Conservation (phyloP, 2,797 vertebrate species). For the Neoniphon sammara region DNA sequence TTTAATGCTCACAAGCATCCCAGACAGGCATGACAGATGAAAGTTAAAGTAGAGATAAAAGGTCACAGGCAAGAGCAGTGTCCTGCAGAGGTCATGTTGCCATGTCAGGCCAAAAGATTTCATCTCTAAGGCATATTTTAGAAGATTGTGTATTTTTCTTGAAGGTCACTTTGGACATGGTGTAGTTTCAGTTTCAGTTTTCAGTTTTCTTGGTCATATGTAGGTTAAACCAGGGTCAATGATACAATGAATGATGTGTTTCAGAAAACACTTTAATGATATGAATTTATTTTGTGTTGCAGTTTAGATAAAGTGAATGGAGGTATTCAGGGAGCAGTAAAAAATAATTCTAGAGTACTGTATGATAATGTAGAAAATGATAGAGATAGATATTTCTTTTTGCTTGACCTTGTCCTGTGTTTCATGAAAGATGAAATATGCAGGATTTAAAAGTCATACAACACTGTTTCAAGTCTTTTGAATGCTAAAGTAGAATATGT, state of each 20-base stretch:
- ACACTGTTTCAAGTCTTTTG: not conserved
- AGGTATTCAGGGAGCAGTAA: not conserved
- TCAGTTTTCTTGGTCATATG: no score
- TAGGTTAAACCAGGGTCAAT: no score
- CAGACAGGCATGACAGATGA: slow-evolving; percentile 2
- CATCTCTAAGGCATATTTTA: not conserved
- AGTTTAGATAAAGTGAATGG: not conserved
- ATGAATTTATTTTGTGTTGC: not conserved
- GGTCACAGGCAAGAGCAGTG: not conserved
- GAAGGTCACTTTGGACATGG: not conserved
- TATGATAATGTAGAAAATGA: no score
- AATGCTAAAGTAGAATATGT: not conserved
- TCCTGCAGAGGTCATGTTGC: slow-evolving; percentile 14
- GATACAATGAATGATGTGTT: no score
- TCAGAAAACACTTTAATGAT: not conserved
- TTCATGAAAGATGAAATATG: no score
- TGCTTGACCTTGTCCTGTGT: no score
- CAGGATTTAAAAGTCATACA: not conserved
- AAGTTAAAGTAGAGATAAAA: slow-evolving; percentile 21
- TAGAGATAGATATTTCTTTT: no score
- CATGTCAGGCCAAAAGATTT: not conserved
- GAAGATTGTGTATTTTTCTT: not conserved
- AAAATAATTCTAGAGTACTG: not conserved
- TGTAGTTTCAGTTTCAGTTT: not conserved
- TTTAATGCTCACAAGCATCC: slow-evolving; percentile 9